Percentiles rank a stretch among this genome's conserved stretches.
Conservation (phyloP, 2,888 invertebrate species). For the Drosophila tripunctata region DNA sequence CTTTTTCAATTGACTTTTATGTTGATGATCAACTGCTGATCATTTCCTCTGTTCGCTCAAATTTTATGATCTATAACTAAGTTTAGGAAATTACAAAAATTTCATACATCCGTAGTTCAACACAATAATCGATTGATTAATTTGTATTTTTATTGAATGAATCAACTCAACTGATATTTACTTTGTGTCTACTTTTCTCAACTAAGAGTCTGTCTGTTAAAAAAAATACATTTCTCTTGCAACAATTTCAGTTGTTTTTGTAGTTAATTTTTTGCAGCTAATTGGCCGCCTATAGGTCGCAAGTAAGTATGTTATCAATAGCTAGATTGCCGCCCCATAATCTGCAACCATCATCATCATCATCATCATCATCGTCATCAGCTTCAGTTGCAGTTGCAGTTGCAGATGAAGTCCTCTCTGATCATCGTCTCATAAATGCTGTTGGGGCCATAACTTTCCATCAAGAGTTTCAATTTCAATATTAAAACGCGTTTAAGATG, state of each 20-base stretch:
- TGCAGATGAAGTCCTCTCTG: not conserved
- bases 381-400: not conserved
- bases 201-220: not conserved
- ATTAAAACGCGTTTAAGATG: conserved; percentile 41
- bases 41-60: not conserved
- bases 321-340: conserved; percentile 74
- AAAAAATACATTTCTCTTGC: not conserved
- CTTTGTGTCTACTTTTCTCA: no score
- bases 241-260: conserved; percentile 11
- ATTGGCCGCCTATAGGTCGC: conserved; percentile 39
- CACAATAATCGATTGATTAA: no score
- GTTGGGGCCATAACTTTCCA: conserved; percentile 69
- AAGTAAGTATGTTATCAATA: conserved; percentile 63
- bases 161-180: no score
- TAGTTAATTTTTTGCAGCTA: conserved; percentile 29
- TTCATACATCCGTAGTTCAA: not conserved
- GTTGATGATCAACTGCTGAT: not conserved
- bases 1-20: conserved; percentile 7
- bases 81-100: not conserved
- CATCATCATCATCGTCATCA: conserved; percentile 20
- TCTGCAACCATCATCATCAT: conserved; percentile 65
- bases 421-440: conserved; percentile 41
- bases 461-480: conserved; percentile 73
- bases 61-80: not conserved
- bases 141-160: no score